These are phyloP conservation scores for Bergia puertoricense DNA, from an alignment of 92 coral and sea anemone genomes.

Conservation along the genomic window DNA sequence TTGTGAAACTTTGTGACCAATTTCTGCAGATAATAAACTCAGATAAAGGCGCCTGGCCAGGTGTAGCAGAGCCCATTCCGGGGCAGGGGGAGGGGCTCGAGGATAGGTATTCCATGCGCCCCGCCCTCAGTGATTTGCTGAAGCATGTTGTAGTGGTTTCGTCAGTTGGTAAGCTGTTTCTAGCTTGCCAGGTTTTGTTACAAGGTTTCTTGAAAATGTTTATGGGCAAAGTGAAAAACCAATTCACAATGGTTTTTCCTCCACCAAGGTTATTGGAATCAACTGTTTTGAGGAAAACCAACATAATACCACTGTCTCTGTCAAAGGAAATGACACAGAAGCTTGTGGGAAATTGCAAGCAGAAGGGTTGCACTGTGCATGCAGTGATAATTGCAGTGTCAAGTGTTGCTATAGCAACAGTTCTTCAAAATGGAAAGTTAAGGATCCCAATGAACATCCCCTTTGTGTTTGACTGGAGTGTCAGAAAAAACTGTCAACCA, in stretches of 20 bases:
- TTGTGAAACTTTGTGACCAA: conserved; percentile 62
- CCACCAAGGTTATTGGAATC: conserved; percentile 62
- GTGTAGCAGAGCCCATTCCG: background rate
- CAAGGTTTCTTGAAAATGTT: conserved; percentile 22
- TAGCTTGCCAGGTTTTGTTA: conserved; percentile 30
- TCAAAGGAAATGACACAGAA: conserved; percentile 42
- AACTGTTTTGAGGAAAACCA: conserved; percentile 64
- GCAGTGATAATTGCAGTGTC: conserved; percentile 75
- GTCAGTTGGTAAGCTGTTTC: conserved; percentile 6
- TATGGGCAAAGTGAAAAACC: conserved; percentile 59
- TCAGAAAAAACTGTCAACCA: conserved; percentile 68
- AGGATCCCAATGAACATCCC: conserved; percentile 56
- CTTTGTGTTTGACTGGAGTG: conserved; percentile 55
- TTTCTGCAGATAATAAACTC: conserved; percentile 63
- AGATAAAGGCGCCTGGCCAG: no score
- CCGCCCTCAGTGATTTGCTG: conserved; percentile 56
- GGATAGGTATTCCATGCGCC: conserved; percentile 34
- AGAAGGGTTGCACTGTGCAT: conserved; percentile 68
- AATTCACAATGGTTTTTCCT: conserved; percentile 62
- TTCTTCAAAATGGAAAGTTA: conserved; percentile 59
- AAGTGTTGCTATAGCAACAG: conserved; percentile 70
- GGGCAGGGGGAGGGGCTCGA: background rate
- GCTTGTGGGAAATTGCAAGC: conserved; percentile 59
- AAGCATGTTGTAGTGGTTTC: conserved; percentile 51
- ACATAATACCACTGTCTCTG: conserved; percentile 60